Evolutionary conservation across 2,888 invertebrate species (phyloP).

Genomic region (Acrobasis suavella): DNA sequence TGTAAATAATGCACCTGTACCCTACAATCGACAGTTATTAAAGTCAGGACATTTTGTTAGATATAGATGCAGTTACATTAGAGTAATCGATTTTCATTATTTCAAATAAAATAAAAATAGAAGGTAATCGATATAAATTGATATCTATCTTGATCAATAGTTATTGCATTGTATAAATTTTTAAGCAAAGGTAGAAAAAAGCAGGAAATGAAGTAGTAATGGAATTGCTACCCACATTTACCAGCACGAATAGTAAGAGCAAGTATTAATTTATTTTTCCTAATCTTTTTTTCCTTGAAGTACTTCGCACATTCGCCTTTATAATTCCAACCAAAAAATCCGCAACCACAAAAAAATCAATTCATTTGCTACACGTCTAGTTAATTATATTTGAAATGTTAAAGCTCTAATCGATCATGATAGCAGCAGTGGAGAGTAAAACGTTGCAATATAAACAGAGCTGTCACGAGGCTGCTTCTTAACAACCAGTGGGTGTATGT

Average conservation of each 20-base stretch:
- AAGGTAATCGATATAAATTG: not conserved
- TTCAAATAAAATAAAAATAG: not conserved
- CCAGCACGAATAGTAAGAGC: no score
- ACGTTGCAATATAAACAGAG: slow-evolving; percentile 33
- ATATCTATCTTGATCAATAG: not conserved
- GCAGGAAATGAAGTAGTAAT: not conserved
- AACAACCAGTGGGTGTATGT: slow-evolving; percentile 44
- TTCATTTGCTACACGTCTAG: no score
- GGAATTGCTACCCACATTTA: no score
- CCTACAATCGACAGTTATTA: slow-evolving; percentile 7
- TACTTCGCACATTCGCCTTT: no score
- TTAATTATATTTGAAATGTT: not conserved
- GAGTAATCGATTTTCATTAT: not conserved
- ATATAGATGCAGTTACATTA: not conserved
- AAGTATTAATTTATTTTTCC: no score
- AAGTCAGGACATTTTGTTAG: slow-evolving; percentile 1
- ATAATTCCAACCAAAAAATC: no score
- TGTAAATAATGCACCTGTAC: slow-evolving; percentile 27
- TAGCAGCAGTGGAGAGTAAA: slow-evolving; percentile 34
- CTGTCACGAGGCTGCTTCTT: slow-evolving; percentile 42
- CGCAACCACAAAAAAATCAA: no score
- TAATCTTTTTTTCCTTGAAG: no score
- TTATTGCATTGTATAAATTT: not conserved
- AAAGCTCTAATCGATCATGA: not conserved
- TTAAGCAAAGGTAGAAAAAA: no score